A percentile compares a stretch with the other conserved stretches of the same genome.
Evolutionary conservation across 1,140 invertebrate genomes (phyloP).

Genomic region (Hylaeus anthracinus): DNA sequence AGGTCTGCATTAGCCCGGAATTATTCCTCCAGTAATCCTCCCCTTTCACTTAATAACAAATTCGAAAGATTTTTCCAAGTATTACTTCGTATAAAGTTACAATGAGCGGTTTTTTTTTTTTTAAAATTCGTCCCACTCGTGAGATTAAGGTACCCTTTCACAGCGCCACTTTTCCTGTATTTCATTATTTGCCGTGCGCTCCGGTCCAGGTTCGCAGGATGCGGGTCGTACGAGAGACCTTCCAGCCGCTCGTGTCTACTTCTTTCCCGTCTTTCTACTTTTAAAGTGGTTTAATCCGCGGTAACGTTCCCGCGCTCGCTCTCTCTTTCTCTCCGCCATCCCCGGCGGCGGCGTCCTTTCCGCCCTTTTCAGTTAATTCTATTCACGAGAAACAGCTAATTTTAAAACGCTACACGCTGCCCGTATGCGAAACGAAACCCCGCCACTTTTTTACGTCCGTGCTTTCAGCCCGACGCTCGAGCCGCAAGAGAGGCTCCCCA

Average conservation of each 20-base stretch:
- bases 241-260: background rate
- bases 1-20: too few species aligned
- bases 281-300: slow-evolving; percentile 36
- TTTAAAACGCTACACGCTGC: slow-evolving; percentile 16
- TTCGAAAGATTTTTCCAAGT: too few species aligned
- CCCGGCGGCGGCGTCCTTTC: too few species aligned
- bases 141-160: slow-evolving; percentile 16
- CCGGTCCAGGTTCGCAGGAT: background rate
- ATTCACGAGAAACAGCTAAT: slow-evolving; percentile 35
- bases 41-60: too few species aligned
- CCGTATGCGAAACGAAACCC: background rate
- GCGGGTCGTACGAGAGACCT: background rate
- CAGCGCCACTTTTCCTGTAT: background rate
- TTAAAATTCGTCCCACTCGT: too few species aligned
- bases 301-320: background rate
- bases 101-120: too few species aligned
- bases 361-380: slow-evolving; percentile 26
- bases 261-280: background rate
- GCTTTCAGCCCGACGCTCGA: background rate
- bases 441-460: too few species aligned
- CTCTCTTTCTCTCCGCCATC: background rate
- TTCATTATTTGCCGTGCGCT: background rate
- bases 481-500: background rate
- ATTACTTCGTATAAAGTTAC: too few species aligned
- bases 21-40: too few species aligned